Base-by-base conservation (phyloP, 2,797 vertebrate species). In the Myotis findleyi region DNA sequence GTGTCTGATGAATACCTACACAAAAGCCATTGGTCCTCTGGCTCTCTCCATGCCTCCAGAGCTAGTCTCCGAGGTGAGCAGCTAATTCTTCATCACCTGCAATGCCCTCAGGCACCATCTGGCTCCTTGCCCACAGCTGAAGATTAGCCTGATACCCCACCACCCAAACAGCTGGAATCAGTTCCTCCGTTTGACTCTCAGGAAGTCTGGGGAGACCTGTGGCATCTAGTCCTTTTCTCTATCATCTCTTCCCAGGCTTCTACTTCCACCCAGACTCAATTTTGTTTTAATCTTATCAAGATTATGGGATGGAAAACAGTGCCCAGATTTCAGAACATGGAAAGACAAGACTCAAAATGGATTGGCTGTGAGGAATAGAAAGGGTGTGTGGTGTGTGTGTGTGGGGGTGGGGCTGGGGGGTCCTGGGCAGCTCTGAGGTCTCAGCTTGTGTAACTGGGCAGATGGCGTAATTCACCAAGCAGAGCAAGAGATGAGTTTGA, bases 231-330 rank as follows among this genome's bases (percentile, higher is more conserved):
- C 11, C 20, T 30, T 87, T 36, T 68, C 62, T 90, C 55, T 66
- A 18, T 44, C 23, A 53, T 73, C 88, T 72, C 77, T 68, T 86
- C 51, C 53, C 38, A 3, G 44, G 57, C 20, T 64, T 73, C 77
- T 14, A 30, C 20, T 30, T 71, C 30, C 20, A 57, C 17, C 59
- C 21, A 8, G 30, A 14, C 9, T 49, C 64, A 79, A 20, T 38
- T 59, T 44, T 57, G 62, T 38, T 79, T 89, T 59, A 51, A 89
- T 53, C 14, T 89, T 53, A 30, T 14, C 33, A 80, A 57, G 36
- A n/a, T 72, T 57, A 47, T 2, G 25, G 49, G 72, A 57, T 41
- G 59, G 64, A 83, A 80, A 76, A 55, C 72, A 59, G 51, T 53
- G 30, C 16, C 51, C 49, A 62, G 72, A 23, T 38, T 73, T 47